Evolutionary conservation across 2,113 vertebrate species (phyloP).

Genomic region (Tringa solitaria): DNA sequence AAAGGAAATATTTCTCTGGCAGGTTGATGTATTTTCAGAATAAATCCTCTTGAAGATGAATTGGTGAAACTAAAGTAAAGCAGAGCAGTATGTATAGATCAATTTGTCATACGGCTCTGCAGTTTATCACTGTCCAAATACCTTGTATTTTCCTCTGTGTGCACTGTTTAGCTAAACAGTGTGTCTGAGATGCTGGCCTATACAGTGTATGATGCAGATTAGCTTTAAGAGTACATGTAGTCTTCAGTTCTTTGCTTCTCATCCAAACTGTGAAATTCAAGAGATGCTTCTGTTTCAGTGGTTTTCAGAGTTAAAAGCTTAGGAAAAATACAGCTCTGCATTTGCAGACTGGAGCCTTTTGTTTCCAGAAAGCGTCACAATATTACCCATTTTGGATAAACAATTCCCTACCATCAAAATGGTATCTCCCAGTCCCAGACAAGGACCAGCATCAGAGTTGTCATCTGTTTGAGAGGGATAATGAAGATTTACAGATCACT

Average conservation of each 20-base stretch:
- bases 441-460: neutral
- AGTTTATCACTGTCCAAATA: neutral
- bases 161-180: neutral
- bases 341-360: neutral
- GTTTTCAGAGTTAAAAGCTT: neutral
- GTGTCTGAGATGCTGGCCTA: neutral
- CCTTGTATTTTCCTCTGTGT: neutral
- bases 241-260: neutral
- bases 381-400: neutral
- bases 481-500: neutral
- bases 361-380: neutral
- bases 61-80: neutral
- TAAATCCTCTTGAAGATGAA: neutral
- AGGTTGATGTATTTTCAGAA: neutral
- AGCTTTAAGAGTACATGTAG: fast-evolving
- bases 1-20: neutral
- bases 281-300: neutral
- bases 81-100: neutral
- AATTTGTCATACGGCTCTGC: neutral
- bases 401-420: neutral
- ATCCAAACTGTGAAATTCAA: neutral
- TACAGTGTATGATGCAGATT: neutral
- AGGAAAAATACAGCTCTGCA: neutral
- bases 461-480: neutral
- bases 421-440: neutral